Conservation (phyloP, 2,888 invertebrate genomes). For the Silvanus unidentatus region DNA sequence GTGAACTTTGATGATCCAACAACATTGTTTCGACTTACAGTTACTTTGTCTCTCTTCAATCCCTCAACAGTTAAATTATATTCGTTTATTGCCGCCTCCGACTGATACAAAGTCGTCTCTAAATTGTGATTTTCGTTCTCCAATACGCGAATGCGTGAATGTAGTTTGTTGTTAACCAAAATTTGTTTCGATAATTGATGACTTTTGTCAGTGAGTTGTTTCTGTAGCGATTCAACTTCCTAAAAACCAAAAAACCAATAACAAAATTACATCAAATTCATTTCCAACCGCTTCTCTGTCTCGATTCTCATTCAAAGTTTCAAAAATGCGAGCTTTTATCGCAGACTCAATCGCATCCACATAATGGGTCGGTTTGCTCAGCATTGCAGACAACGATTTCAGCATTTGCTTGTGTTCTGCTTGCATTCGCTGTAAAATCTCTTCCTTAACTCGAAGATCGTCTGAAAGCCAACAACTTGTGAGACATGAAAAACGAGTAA, state of each 20-base stretch:
- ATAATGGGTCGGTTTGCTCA: constrained; percentile 65
- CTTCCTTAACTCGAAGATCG: constrained; percentile 63
- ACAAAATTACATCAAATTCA: neutral
- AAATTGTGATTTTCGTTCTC: constrained; percentile 71
- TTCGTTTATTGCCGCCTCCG: constrained; percentile 72
- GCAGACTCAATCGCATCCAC: constrained; percentile 73
- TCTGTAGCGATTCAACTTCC: constrained; percentile 72
- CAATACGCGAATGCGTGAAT: constrained; percentile 58
- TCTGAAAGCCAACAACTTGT: constrained; percentile 45
- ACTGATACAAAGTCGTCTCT: constrained; percentile 69
- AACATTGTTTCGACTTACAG: too few relatives aligned
- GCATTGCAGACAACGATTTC: constrained; percentile 64
- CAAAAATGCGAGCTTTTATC: constrained; percentile 73
- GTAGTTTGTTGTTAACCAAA: constrained; percentile 61
- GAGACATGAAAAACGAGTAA: constrained; percentile 1
- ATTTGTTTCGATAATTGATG: constrained; percentile 66
- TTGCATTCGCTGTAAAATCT: constrained; percentile 61
- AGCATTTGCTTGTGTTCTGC: constrained; percentile 63
- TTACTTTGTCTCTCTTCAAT: constrained; percentile 69
- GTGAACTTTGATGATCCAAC: too few relatives aligned
- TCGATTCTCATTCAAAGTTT: constrained; percentile 71
- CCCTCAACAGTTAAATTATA: constrained; percentile 67
- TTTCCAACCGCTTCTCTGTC: constrained; percentile 61
- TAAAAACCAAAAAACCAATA: constrained; percentile 35
- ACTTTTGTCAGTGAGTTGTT: constrained; percentile 66